phyloP scores from a whole-genome alignment of 2,113 vertebrate genomes.

The Tauraco erythrolophus region DNA sequence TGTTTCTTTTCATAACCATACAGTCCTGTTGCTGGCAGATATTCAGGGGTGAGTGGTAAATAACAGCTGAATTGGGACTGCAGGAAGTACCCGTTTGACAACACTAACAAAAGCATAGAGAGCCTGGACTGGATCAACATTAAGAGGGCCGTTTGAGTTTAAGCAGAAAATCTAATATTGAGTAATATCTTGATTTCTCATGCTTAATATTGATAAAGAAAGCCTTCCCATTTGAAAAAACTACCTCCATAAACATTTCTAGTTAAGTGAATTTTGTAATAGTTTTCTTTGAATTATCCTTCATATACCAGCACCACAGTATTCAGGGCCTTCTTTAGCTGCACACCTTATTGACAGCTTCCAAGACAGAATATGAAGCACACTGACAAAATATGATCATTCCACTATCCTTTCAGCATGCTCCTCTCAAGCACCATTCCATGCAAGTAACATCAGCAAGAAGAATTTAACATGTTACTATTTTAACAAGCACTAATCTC shows the following conservation, averaged over 20 bases:
- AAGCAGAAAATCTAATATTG: background rate
- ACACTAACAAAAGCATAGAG: background rate
- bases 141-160: background rate
- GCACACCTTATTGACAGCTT: background rate
- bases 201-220: background rate
- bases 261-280: background rate
- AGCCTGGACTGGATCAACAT: background rate
- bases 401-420: slow-evolving; percentile 4
- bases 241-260: background rate
- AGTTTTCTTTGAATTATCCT: background rate
- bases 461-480: slow-evolving; percentile 61
- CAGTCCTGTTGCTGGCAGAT: background rate
- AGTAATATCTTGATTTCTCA: background rate
- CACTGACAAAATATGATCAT: background rate
- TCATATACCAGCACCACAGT: background rate
- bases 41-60: background rate
- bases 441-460: slow-evolving; percentile 27
- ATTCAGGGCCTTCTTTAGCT: background rate
- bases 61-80: background rate
- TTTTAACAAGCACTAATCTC: slow-evolving; percentile 64
- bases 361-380: background rate
- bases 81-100: background rate
- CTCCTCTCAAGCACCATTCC: slow-evolving; percentile 43
- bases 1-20: background rate
- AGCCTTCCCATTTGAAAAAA: background rate